These are phyloP conservation scores for Hermodice carunculata DNA, from an alignment of 2,888 invertebrate genomes.

Conservation along the genomic window DNA sequence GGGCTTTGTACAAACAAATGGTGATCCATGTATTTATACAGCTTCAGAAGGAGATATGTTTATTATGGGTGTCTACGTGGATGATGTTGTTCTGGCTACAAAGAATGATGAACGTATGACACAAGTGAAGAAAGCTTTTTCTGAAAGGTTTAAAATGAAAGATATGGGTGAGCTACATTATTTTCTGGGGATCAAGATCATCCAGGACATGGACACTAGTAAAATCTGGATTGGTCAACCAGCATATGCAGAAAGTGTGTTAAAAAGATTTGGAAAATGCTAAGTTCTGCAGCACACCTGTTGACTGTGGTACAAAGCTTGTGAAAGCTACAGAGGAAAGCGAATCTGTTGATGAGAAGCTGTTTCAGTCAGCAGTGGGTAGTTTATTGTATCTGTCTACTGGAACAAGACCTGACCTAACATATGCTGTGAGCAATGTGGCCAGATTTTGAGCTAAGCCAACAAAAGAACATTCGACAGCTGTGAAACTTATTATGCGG, in stretches of 20 bases:
- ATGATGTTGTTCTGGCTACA: conserved; percentile 21
- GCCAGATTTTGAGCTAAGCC: conserved; percentile 34
- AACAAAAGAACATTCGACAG: conserved; percentile 14
- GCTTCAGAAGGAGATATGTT: not conserved
- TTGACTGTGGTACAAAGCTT: not conserved
- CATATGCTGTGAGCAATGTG: conserved; percentile 20
- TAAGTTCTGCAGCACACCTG: conserved; percentile 6
- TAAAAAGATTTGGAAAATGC: conserved; percentile 7
- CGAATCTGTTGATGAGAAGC: not conserved
- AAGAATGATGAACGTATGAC: conserved; percentile 16
- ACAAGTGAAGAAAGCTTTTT: conserved; percentile 8
- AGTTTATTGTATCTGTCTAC: conserved; percentile 25
- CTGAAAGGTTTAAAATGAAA: conserved; percentile 6
- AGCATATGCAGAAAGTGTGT: not conserved
- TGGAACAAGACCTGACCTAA: conserved; percentile 26
- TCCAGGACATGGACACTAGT: not conserved
- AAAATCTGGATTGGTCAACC: conserved; percentile 18
- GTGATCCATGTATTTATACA: conserved; percentile 29
- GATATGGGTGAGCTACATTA: conserved; percentile 15
- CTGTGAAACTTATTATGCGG: conserved; percentile 11
- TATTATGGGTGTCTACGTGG: conserved; percentile 33
- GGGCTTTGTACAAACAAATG: conserved; percentile 23
- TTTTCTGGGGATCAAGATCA: conserved; percentile 5
- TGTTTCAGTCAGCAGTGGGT: conserved; percentile 23
- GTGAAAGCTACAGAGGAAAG: not conserved